Evolutionary conservation across 2,888 invertebrate species (phyloP).

Genomic region (Idaea aversata): DNA sequence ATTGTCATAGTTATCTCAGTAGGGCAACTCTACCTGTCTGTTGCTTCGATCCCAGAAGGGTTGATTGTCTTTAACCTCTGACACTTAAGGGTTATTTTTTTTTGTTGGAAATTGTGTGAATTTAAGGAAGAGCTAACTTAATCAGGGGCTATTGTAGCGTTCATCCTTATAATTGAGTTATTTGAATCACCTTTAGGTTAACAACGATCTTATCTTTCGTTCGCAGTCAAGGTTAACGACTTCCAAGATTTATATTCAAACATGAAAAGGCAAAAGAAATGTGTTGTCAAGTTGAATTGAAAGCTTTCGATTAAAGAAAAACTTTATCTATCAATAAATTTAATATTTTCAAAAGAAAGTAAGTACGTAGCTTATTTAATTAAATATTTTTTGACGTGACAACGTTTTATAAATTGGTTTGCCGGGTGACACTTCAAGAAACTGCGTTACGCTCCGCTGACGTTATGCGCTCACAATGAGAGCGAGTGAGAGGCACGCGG

Average conservation of each 20-base stretch:
- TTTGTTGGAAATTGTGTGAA: conserved; percentile 57
- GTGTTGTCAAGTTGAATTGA: not conserved
- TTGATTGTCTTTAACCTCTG: conserved; percentile 67
- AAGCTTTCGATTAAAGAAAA: not conserved
- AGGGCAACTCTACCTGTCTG: conserved; percentile 61
- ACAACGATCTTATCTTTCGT: not conserved
- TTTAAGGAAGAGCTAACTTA: conserved; percentile 41
- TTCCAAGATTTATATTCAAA: not conserved
- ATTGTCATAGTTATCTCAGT: conserved; percentile 52
- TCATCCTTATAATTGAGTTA: not conserved
- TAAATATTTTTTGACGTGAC: too few relatives aligned
- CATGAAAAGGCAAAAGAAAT: not conserved
- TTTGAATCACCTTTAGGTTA: not conserved
- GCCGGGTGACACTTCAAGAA: too few relatives aligned
- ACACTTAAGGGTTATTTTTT: conserved; percentile 48
- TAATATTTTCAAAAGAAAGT: too few relatives aligned
- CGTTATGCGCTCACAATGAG: too few relatives aligned
- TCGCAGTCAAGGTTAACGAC: not conserved
- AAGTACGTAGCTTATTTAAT: too few relatives aligned
- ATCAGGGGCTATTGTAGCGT: conserved; percentile 49
- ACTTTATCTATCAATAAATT: not conserved
- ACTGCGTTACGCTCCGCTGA: too few relatives aligned
- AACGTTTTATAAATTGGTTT: too few relatives aligned
- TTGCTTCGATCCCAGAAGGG: conserved; percentile 53
- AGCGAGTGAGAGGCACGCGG: too few relatives aligned